phyloP scores from a whole-genome alignment of 2,113 vertebrate genomes.

The Trichomycterus rosablanca region DNA sequence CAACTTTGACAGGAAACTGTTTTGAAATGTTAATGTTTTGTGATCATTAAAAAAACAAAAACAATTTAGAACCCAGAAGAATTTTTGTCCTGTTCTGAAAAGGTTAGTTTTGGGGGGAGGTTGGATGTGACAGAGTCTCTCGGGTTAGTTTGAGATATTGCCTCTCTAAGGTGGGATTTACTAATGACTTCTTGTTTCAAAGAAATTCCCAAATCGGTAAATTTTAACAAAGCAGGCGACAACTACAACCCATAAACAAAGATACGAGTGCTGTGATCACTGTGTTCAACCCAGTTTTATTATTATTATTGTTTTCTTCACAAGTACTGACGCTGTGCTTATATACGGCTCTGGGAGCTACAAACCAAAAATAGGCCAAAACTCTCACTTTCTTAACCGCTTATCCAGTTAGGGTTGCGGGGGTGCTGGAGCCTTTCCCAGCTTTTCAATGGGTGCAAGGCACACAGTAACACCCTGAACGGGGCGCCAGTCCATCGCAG shows the following conservation, averaged over 20 bases:
- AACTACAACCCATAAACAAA: neutral
- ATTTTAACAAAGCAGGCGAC: constrained; percentile 1
- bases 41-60: constrained; percentile 34
- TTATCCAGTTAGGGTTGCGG: no score
- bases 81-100: constrained; percentile 18
- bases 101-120: no score
- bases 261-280: neutral
- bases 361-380: neutral
- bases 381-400: no score
- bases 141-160: constrained; percentile 27
- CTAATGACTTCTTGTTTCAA: constrained; percentile 25
- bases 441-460: no score
- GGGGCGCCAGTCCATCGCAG: no score
- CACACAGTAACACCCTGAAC: no score
- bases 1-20: constrained; percentile 14
- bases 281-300: no score
- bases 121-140: constrained; percentile 25
- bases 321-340: no score
- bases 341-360: constrained; percentile 1
- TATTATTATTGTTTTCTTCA: no score
- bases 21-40: constrained; percentile 3
- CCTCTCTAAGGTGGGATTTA: constrained; percentile 32
- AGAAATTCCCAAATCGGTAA: constrained; percentile 23
- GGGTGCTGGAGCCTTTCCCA: no score
- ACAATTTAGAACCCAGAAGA: constrained; percentile 24